A percentile compares a stretch with the other conserved stretches of the same genome.
Evolutionary conservation across 2,113 vertebrate genomes (phyloP).

Genomic region (Oncorhynchus keta): DNA sequence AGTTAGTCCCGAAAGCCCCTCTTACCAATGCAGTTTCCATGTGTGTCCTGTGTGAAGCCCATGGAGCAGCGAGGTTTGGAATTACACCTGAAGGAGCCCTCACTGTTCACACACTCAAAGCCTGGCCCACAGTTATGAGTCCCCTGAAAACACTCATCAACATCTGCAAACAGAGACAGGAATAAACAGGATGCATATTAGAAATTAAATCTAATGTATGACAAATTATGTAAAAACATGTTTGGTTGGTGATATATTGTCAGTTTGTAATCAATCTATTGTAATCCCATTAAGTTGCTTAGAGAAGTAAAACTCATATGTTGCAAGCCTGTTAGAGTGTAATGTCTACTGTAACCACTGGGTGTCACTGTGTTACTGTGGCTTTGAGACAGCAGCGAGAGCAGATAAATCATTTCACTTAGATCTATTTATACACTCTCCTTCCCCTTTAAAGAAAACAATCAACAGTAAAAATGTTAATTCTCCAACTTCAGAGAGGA

Average conservation of each 20-base stretch:
- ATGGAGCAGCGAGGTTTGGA: conserved; percentile 77
- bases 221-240: not conserved
- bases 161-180: conserved; percentile 69
- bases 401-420: not conserved
- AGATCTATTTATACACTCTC: not conserved
- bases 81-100: conserved; percentile 87
- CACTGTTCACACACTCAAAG: conserved; percentile 83
- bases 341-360: conserved; percentile 41
- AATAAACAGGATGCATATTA: not conserved
- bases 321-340: not conserved
- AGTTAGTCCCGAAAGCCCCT: not conserved
- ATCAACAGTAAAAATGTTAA: conserved; percentile 4
- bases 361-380: conserved; percentile 72
- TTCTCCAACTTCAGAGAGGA: not conserved
- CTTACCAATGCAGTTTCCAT: conserved; percentile 86
- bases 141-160: conserved; percentile 80
- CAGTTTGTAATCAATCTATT: too few species aligned
- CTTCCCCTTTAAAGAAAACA: not conserved
- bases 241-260: not conserved
- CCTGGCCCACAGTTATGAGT: conserved; percentile 78
- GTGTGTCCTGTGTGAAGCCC: conserved; percentile 78
- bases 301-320: not conserved
- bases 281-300: not conserved
- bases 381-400: conserved; percentile 26
- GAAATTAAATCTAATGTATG: not conserved